Base-by-base conservation (phyloP, 2,113 vertebrate genomes). In the Lates calcarifer region DNA sequence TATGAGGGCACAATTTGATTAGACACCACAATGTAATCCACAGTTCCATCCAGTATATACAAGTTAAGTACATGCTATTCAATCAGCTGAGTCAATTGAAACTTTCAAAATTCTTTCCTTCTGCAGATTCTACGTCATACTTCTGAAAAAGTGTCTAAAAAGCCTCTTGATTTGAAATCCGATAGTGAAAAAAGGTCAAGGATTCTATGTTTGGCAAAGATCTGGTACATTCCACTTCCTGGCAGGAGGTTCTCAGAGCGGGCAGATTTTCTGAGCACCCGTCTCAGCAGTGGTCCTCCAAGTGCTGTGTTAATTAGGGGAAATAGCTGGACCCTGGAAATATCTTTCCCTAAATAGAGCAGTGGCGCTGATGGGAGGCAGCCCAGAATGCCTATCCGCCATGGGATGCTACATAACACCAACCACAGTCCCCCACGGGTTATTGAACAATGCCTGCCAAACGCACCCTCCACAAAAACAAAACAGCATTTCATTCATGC, bases 281-380 rank as follows among this genome's bases (percentile, higher is more conserved):
- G 53, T 79, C 83, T 82, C 89, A 77, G 82, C 80, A 74, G 79
- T 88, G 73, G 80, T 88, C 82, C 79, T 79, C 33, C 73, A 84
- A 90, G 85, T 82, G 88, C 66, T 77, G 85, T 77, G 85, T 93
- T 91, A 94, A 92, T 93, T 91, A 91, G 72, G 83, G 82, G 81
- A 91, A 94, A 91, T 89, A 89, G 87, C 78, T 88, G 85, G 82
- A 92, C 90, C 85, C 85, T 49, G 79, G 66, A 94, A 89, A 92
- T 91, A 93, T 93, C 87, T 90, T 91, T 91, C 89, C 79, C 68
- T 86, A 94, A 95, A 95, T 94, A 95, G 92, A 92, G 81, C 69
- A 79, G 82, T 56, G 31, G 76, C 71, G 79, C 85, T 75, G 72
- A 84, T 85, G 81, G 78, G 88, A 92, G 65, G 53, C 64, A 68